Base-by-base conservation (phyloP, 1,140 invertebrate species). In the Meloidogyne chitwoodi region DNA sequence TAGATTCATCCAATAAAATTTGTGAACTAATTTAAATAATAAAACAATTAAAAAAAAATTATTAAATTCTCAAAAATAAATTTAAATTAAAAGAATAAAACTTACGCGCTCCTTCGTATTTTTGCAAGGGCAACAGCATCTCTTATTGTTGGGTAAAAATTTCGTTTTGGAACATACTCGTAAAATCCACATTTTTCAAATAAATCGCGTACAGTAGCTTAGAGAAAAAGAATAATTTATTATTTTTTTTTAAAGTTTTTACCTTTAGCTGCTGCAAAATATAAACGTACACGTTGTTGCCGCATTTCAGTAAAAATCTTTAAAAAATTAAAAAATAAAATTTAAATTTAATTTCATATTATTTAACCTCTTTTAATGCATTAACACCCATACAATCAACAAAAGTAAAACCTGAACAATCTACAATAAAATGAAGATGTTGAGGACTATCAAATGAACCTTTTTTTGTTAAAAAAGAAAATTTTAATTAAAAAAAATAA, bases 401-500 rank as follows among this genome's bases (percentile, higher is more conserved):
- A 65, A 86, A 87, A 31, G 85, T 87, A 44, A 86, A 87, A 22
- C 86, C 85, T n/a, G 86, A 87, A 71, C 85, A 86, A 63, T 86
- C 85, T 41, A 86, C 78, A 24, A 86, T 76, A 29, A 86, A 85
- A 66, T 86, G 85, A 77, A 82, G 1, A 81, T 61, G 22, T 85
- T 70, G 29, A 38, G 27, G 31, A 68, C 69, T n/a, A 56, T 24
- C 34, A 82, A 22, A 48, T 61, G 74, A 68, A 78, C 80, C 76
- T 24, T 19, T 81, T 14, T 79, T 26, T 16, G 24, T 27, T 48
- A 31, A 63, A 31, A 34, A 73, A 38, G 63, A 62, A 71, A 69
- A 14, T 29, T 16, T 31, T 70, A 26, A n/a, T n/a, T n/a, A 38
- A 71, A 71, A 74, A 27, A 29, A 68, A 29, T 68, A 29, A 14